Evolutionary conservation across 2,888 invertebrate species (phyloP), one percentile per base, ranked within the genome.

Genomic region (Petrolisthes cinctipes): DNA sequence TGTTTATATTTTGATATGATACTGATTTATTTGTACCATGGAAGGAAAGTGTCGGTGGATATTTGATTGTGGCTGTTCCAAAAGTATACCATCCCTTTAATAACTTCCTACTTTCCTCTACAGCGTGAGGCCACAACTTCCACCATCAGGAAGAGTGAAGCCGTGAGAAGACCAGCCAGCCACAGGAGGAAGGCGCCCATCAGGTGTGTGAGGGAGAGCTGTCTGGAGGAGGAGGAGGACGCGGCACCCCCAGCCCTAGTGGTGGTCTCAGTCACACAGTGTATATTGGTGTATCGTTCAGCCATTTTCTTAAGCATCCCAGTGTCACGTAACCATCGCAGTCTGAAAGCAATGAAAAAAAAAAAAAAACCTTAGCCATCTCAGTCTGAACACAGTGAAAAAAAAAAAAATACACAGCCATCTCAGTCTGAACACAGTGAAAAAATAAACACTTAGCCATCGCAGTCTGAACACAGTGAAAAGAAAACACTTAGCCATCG

Each of bases 161-260:
- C 51, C 17, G 54, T n/a, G n/a, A 76, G 51, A 23, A 51, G 2
- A 5, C 80, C 80, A 20, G 17, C 51, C 7, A 80, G n/a, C 80
- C 80, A 80, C 80, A 80, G 11, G 57, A 57, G 9, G 23, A 80
- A 80, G 57, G 80, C 80, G 80, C 80, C 80, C 23, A 57, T 17
- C 23, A 81, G 81, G 17, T 56, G 57, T 7, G 81, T 81, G 23
- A 81, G 81, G 51, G 61, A 23, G 4, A 66, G 66, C 17, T 56
- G 66, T 37, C 4, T 37, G 75, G n/a, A 75, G 20, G n/a, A 17
- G n/a, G 37, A 37, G 37, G 37, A 37, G 37, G 37, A 37, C 37
- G 37, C 2, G 37, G 37, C 2, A 37, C 37, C 2, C 37, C 37
- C 37, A 37, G 17, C 66, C 9, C 66, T 51, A 3, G 1, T 11